phyloP scores from a whole-genome alignment of 2,797 vertebrate species.

The Brotogeris chrysoptera region DNA sequence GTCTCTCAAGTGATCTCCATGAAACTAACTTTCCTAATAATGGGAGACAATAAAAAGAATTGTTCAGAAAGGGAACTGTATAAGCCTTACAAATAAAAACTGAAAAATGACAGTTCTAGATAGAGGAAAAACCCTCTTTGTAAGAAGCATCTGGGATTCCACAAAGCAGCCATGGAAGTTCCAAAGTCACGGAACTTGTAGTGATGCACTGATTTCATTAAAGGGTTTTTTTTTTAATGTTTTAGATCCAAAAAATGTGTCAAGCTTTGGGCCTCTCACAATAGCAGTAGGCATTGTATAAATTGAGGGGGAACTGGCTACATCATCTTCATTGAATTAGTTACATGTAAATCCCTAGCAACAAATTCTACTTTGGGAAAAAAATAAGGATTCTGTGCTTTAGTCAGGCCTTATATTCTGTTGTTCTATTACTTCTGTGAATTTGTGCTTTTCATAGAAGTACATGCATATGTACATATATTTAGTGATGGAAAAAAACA shows the following conservation, averaged over 20 bases:
- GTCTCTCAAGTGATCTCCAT: neutral
- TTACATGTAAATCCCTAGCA: neutral
- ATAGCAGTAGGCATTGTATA: neutral
- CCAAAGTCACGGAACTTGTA: neutral
- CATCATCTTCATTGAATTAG: neutral
- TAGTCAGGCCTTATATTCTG: neutral
- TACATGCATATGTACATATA: neutral
- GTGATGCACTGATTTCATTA: neutral
- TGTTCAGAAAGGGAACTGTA: neutral
- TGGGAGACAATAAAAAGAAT: neutral
- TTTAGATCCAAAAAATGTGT: neutral
- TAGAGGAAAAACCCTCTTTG: neutral
- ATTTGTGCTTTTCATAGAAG: neutral
- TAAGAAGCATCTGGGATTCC: neutral
- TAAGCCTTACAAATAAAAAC: neutral
- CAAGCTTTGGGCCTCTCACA: neutral
- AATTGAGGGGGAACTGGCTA: neutral
- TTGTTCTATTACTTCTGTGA: neutral
- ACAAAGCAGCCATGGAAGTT: neutral
- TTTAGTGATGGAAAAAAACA: neutral
- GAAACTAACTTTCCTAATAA: neutral
- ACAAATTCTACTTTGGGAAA: neutral
- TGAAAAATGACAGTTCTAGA: neutral
- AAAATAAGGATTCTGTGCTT: neutral
- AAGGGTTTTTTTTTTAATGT: neutral